These are phyloP conservation scores for Diabrotica balteata DNA, from an alignment of 2,888 invertebrate genomes.

Conservation along the genomic window DNA sequence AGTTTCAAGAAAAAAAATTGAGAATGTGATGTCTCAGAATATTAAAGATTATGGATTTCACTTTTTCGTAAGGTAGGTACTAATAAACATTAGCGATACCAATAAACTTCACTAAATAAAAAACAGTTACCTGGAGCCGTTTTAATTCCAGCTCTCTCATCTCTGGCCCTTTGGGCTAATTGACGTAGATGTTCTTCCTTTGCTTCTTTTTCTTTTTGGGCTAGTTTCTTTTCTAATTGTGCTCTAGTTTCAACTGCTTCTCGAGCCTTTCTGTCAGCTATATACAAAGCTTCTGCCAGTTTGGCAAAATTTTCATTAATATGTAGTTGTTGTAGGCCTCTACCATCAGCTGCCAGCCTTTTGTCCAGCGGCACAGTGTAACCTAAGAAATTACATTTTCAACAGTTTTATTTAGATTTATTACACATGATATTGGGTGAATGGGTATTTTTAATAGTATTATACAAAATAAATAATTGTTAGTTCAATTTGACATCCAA, in stretches of 20 bases:
- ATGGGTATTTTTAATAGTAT: too few species aligned
- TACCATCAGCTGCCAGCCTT: slow-evolving; percentile 95
- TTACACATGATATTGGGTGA: too few species aligned
- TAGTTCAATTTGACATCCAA: too few species aligned
- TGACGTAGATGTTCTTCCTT: slow-evolving; percentile 93
- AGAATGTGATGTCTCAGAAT: too few species aligned
- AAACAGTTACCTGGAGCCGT: slow-evolving; percentile 46
- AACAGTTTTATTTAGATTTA: not conserved
- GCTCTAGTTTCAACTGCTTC: slow-evolving; percentile 98
- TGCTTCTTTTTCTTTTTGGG: slow-evolving; percentile 97
- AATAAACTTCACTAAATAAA: slow-evolving; percentile 1
- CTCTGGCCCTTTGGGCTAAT: slow-evolving; percentile 94
- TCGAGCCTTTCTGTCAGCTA: slow-evolving; percentile 94
- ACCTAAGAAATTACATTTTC: slow-evolving; percentile 54
- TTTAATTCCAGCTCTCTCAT: slow-evolving; percentile 88
- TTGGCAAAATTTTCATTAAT: slow-evolving; percentile 99
- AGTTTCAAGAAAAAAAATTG: too few species aligned
- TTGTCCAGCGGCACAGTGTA: slow-evolving; percentile 99
- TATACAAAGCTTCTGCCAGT: slow-evolving; percentile 95
- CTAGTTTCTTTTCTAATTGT: slow-evolving; percentile 93
- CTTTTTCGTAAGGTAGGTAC: too few species aligned
- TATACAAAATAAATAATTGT: too few species aligned
- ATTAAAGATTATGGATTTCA: too few species aligned
- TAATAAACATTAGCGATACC: not conserved
- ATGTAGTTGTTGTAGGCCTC: slow-evolving; percentile 95